Conservation (phyloP, 1,140 invertebrate genomes). For the Araneus ventricosus region DNA sequence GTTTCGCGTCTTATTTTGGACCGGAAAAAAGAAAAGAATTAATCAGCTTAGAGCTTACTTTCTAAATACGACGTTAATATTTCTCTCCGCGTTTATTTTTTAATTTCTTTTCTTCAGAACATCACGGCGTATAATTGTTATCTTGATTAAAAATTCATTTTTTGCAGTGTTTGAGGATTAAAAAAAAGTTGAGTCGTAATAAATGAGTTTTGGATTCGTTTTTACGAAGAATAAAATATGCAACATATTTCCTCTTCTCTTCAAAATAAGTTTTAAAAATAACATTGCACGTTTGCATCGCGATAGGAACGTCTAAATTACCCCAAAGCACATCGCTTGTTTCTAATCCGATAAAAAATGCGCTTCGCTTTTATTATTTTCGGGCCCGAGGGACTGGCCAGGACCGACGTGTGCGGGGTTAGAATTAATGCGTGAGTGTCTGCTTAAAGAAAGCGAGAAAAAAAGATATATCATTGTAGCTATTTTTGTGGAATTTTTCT, state of each 20-base stretch:
- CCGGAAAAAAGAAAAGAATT: neutral
- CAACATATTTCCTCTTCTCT: neutral
- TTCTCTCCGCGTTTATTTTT: neutral
- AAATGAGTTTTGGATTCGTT: slow-evolving; percentile 2
- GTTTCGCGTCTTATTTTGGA: neutral
- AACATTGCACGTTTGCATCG: neutral
- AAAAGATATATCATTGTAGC: neutral
- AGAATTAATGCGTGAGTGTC: neutral
- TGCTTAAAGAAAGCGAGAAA: neutral
- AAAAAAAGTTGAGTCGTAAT: neutral
- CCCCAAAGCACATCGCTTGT: neutral
- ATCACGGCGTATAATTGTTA: slow-evolving; percentile 13
- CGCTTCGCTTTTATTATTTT: neutral
- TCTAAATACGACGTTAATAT: slow-evolving; percentile 27
- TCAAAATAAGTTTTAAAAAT: neutral
- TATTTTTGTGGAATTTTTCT: neutral
- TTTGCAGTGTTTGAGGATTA: neutral
- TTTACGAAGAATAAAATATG: slow-evolving; percentile 7
- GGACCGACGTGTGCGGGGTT: neutral
- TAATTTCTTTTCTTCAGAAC: neutral
- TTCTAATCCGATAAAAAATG: slow-evolving; percentile 24
- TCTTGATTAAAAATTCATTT: slow-evolving; percentile 38
- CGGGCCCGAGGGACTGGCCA: neutral
- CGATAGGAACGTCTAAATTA: neutral
- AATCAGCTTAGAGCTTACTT: slow-evolving; percentile 20